Evolutionary conservation across 2,888 invertebrate genomes (phyloP), one percentile per base, ranked within the genome.

Genomic region (Erebia ligea): DNA sequence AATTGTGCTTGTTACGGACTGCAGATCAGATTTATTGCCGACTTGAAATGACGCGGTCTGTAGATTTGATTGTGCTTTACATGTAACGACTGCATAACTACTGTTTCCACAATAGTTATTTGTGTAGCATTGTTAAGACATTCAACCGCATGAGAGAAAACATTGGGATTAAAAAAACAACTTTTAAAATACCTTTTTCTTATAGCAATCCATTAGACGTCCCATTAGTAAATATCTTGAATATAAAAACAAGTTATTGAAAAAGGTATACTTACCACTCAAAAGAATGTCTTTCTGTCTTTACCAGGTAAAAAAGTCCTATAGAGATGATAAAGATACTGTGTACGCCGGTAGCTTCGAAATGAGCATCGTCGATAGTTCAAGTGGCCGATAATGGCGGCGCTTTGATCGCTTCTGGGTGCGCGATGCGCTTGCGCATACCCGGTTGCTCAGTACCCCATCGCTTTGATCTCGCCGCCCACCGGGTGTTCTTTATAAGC

Each of bases 361-460:
- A 86, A 86, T 84, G 79, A 82, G 76, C 78, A 86, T 87, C 82
- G 81, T 78, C 79, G 84, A 84, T 85, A 86, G 84, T 83, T 85
- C 84, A 83, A 87, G 88, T 86, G 83, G 85, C 79, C 83, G 88
- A 88, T 89, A 89, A 87, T 84, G 86, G 82, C 88, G 86, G 85
- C 81, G 76, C 90, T 88, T 90, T 91, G 89, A 89, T 86, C 83
- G 81, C 72, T 72, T 73, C 74, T 76, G 81, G 79, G 80, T 74
- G 77, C 76, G 76, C 69, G 67, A 65, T 69, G 70, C 77, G 76
- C 80, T 80, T 76, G 76, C 81, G 81, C 81, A 80, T 82, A 72
- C 73, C 54, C 74, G 63, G 72, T 63, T 74, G 70, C 71, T 69
- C 45, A 34, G 68, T 65, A 67, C 69, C 40, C 74, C 71, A 72